phyloP scores from a whole-genome alignment of 2,797 vertebrate species.

The Notolabrus celidotus region DNA sequence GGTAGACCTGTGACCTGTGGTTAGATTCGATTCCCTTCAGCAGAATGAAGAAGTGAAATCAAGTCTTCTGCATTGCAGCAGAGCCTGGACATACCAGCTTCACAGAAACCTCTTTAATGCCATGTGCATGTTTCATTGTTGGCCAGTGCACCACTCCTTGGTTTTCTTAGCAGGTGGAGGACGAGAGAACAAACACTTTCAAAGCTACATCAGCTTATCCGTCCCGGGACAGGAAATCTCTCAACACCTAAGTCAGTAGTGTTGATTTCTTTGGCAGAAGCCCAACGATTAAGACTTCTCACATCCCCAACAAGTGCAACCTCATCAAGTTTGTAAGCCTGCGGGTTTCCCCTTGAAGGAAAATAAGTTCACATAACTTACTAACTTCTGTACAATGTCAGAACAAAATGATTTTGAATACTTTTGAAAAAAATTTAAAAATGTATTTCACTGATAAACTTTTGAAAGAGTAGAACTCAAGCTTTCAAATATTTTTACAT shows the following conservation, averaged over 20 bases:
- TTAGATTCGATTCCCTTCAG: slow-evolving; percentile 4
- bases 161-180: not conserved
- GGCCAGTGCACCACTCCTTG: not conserved
- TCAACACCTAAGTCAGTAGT: not conserved
- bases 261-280: slow-evolving; percentile 23
- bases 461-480: not conserved
- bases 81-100: not conserved
- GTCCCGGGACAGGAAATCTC: slow-evolving; percentile 5
- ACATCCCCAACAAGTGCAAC: slow-evolving; percentile 3
- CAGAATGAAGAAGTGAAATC: slow-evolving; percentile 35
- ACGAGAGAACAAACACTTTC: not conserved
- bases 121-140: not conserved
- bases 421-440: too few relatives aligned
- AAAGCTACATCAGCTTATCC: not conserved
- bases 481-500: not conserved
- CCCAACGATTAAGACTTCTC: slow-evolving; percentile 4
- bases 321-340: slow-evolving; percentile 2
- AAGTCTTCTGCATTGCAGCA: not conserved
- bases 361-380: not conserved
- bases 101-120: not conserved
- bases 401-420: not conserved
- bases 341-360: not conserved
- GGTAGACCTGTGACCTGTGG: slow-evolving; percentile 19
- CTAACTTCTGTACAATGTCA: too few relatives aligned
- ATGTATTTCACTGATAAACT: not conserved